A percentile compares a stretch with the other conserved stretches of the same genome.
Conservation (phyloP, 1,140 invertebrate species). For the Ceratoteleas bidentatus region DNA sequence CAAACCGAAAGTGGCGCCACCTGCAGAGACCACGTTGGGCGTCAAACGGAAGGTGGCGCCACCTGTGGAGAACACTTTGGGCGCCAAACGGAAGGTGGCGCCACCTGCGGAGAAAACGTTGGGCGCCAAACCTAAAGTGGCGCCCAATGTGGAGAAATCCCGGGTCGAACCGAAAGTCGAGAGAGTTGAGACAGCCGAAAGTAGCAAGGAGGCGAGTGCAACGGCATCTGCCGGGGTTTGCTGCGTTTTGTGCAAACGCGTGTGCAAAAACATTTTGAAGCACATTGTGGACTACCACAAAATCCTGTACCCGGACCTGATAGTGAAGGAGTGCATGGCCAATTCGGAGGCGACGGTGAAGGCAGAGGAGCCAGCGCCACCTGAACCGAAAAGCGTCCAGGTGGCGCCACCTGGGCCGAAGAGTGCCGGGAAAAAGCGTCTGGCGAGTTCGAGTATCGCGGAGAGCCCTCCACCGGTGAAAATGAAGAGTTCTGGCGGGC, state of each 20-base stretch:
- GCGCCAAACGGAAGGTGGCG: too few relatives aligned
- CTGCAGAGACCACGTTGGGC: too few relatives aligned
- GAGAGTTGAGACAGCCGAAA: background rate
- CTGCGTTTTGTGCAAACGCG: slow-evolving; percentile 73
- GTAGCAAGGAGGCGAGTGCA: background rate
- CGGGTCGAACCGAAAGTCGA: too few relatives aligned
- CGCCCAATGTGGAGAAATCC: too few relatives aligned
- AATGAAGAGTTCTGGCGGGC: background rate
- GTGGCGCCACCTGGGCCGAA: background rate
- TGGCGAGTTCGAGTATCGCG: background rate
- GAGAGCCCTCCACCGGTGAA: background rate
- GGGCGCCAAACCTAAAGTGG: too few relatives aligned
- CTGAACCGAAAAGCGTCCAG: background rate
- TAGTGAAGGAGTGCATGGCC: slow-evolving; percentile 54
- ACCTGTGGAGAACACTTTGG: too few relatives aligned
- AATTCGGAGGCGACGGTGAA: slow-evolving; percentile 2
- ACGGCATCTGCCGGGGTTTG: slow-evolving; percentile 6
- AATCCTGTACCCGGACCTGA: slow-evolving; percentile 61
- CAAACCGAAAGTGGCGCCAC: too few relatives aligned
- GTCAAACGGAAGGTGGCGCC: too few relatives aligned
- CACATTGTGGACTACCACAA: slow-evolving; percentile 77
- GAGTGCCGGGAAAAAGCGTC: slow-evolving; percentile 9
- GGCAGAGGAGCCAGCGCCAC: background rate
- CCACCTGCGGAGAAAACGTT: too few relatives aligned
- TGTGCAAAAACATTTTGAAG: slow-evolving; percentile 67